Evolutionary conservation across 2,888 invertebrate genomes (phyloP), one percentile per base, ranked within the genome.

Genomic region (Caenorhabditis afra): DNA sequence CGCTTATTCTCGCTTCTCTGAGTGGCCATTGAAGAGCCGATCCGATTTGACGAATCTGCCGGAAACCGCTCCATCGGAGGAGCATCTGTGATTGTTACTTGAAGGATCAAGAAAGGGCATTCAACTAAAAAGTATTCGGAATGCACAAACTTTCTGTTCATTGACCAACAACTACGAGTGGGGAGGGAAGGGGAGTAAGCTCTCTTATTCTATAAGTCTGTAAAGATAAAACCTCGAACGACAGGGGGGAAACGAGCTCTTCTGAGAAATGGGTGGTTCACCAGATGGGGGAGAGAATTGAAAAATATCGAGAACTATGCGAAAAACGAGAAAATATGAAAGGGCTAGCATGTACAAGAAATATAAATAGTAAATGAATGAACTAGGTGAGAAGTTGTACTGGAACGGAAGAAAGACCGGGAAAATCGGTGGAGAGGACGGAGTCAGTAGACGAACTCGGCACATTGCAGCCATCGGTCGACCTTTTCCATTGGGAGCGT

Each of bases 401-500:
- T 50, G 22, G 41, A 1, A 22, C 11, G 8, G 16, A 23, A 22
- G 52, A 50, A 64, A 64, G 50, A 50, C 35, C 16, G 20, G n/a
- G 11, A 10, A 49, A 29, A 4, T 8, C 16, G 18, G 52, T 23
- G n/a, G 23, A 52, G 23, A 50, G 16, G 39, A 39, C 4, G 14
- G 14, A 18, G 18, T 64, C 53, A 78, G 50, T 39, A 78, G 1
- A 79, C 79, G 53, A 79, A 79, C 44, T 79, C 74, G 11, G 79
- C 68, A 37, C 70, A 70, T 50, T 70, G 61, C n/a, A 79, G 49
- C 79, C 79, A 79, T 16, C 67, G 55, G 59, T 79, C 74, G 3
- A 79, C 79, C 57, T 79, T 79, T 44, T 79, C 79, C 68, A 75
- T 75, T 7, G 79, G 79, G 3, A 79, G 23, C 12, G 79, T 79